Evolutionary conservation across 1,140 invertebrate species (phyloP).

Genomic region (Plodia interpunctella): DNA sequence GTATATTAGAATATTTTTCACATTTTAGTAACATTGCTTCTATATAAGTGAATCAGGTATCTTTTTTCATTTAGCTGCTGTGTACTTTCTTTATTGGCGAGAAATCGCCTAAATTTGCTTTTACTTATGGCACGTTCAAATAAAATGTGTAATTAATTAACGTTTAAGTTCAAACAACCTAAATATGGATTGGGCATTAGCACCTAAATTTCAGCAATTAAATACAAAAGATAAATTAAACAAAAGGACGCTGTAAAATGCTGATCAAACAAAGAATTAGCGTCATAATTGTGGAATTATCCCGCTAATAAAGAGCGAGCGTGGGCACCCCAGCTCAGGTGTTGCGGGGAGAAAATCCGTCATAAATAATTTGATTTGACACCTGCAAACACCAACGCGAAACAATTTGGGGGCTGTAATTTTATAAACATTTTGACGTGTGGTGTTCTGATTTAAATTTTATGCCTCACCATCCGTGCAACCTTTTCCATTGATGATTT

Average conservation of each 20-base stretch:
- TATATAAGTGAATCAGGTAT: no score
- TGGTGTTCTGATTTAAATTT: background rate
- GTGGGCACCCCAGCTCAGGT: slow-evolving; percentile 48
- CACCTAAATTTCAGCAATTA: no score
- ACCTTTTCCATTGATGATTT: no score
- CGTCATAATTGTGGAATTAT: slow-evolving; percentile 31
- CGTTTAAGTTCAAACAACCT: no score
- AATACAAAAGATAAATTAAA: background rate
- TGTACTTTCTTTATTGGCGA: no score
- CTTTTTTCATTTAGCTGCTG: background rate
- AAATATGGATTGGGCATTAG: no score
- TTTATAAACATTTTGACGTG: slow-evolving; percentile 34
- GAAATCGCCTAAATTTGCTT: no score
- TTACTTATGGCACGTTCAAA: no score
- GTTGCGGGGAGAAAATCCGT: slow-evolving; percentile 43
- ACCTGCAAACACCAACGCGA: slow-evolving; percentile 41
- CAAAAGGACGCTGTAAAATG: background rate
- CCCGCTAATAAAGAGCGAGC: slow-evolving; percentile 31
- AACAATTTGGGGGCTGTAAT: slow-evolving; percentile 46
- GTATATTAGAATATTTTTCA: background rate
- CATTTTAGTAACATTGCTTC: no score
- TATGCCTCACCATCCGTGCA: background rate
- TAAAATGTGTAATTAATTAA: no score
- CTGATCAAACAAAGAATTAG: slow-evolving; percentile 17
- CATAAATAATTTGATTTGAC: slow-evolving; percentile 68